Evolutionary conservation across 2,888 invertebrate species (phyloP).

Genomic region (Lucinisca nassula): DNA sequence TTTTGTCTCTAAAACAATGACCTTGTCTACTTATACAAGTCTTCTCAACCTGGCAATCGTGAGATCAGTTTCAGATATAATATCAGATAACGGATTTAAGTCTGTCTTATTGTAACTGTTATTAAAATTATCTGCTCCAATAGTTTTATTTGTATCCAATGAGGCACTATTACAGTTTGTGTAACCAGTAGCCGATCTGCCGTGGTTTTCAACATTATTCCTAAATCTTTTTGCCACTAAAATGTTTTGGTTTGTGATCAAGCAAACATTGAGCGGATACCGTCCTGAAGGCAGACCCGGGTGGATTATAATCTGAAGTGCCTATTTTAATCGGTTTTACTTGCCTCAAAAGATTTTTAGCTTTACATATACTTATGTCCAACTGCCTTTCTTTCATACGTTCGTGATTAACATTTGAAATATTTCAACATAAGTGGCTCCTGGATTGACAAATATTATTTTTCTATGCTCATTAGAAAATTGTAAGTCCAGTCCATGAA

Average conservation of each 20-base stretch:
- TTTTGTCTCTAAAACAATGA: not conserved
- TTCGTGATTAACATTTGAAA: not conserved
- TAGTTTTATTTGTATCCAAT: not conserved
- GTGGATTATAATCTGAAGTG: conserved; percentile 2
- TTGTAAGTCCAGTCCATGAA: not conserved
- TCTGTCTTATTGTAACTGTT: not conserved
- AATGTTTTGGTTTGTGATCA: conserved; percentile 2
- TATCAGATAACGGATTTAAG: not conserved
- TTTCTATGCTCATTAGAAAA: not conserved
- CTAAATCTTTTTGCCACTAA: not conserved
- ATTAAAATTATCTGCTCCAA: conserved; percentile 6
- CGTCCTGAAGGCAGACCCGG: not conserved
- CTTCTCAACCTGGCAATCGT: not conserved
- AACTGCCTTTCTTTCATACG: not conserved
- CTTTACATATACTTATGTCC: not conserved
- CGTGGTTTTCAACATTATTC: not conserved
- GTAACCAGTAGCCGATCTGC: not conserved
- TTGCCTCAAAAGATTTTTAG: not conserved
- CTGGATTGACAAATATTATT: not conserved
- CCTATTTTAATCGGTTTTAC: conserved; percentile 7
- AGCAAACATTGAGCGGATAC: not conserved
- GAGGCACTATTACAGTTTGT: not conserved
- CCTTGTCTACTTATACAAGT: not conserved
- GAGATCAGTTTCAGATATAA: not conserved
- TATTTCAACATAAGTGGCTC: not conserved